Base-by-base conservation (phyloP, 2,888 invertebrate genomes). In the Drosophila pullipes region DNA sequence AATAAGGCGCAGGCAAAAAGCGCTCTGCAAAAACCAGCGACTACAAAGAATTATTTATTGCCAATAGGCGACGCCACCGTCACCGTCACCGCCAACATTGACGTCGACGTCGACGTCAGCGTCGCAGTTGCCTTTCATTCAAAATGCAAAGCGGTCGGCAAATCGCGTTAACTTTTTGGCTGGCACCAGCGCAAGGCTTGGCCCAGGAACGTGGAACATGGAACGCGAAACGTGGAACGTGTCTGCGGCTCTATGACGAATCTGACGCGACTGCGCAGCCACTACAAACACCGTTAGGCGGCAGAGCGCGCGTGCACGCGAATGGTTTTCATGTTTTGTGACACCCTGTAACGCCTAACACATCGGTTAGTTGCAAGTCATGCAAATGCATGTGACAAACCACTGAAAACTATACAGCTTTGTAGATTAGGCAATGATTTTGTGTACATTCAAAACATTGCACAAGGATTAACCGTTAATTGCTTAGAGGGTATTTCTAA, bases 251-350 rank as follows among this genome's bases (percentile, higher is more conserved):
- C 76, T 79, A 74, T 82, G 82, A 78, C 78, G 79, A 82, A 74
- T 79, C 59, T 78, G 78, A 62, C 74, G 79, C 67, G 67, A 65
- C 80, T 61, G 78, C 77, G 77, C 78, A 53, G 83, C 44, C 78
- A 83, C 85, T 86, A 89, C 79, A 90, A 82, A 69, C 84, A 90
- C 85, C 85, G 85, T 90, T 85, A 86, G 84, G 75, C 81, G 67
- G 83, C 66, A 69, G 68, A 68, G 77, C 44, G 71, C 81, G 77
- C 53, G 80, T 69, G 86, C 90, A 85, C 88, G 83, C 85, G 83
- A 85, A 78, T 64, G 53, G 60, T 80, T 84, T 89, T 87, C 85
- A 89, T 85, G 81, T 69, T 60, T 41, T 11, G 13, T n/a, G 10
- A 33, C 68, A 78, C 78, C 64, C 78, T 77, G 11, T 25, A 37